phyloP scores from a whole-genome alignment of 2,888 invertebrate species.

The Caenorhabditis sp. region DNA sequence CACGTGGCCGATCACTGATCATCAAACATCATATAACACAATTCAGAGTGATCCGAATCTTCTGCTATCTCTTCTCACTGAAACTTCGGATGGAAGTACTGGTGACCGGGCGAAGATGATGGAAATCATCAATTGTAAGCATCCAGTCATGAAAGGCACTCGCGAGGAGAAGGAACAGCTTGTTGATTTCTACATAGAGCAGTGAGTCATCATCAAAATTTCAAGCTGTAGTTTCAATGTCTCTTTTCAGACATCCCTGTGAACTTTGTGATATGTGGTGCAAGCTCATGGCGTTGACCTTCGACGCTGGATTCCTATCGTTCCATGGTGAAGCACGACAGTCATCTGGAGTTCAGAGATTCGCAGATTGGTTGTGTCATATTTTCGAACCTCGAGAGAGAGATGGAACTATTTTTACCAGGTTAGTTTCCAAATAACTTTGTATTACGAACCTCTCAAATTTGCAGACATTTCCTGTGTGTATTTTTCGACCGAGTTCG shows the following conservation, averaged over 20 bases:
- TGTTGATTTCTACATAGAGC: not conserved
- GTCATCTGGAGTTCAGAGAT: not conserved
- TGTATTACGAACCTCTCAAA: not conserved
- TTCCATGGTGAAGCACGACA: slow-evolving; percentile 1
- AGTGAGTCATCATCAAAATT: not conserved
- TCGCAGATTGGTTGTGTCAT: not conserved
- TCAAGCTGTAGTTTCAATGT: not conserved
- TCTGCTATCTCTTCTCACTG: not conserved
- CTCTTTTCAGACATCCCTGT: not conserved
- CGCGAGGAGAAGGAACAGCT: not conserved
- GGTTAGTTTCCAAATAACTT: not conserved
- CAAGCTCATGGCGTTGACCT: not conserved
- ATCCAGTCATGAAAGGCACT: slow-evolving; percentile 10
- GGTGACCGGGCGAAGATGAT: not conserved
- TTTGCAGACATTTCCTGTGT: slow-evolving; percentile 7
- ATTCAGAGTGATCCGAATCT: not conserved
- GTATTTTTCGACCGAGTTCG: slow-evolving; percentile 17
- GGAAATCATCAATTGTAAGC: not conserved
- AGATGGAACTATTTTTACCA: not conserved
- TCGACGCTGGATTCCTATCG: slow-evolving; percentile 2
- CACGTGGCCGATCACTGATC: slow-evolving; percentile 3
- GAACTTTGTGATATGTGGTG: slow-evolving; percentile 10
- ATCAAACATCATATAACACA: not conserved
- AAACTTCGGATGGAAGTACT: not conserved
- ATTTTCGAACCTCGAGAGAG: not conserved